Percentiles rank a stretch among this genome's conserved stretches.
These are phyloP conservation scores for Thymelicus lineola DNA, from an alignment of 2,888 invertebrate genomes.

Conservation along the genomic window DNA sequence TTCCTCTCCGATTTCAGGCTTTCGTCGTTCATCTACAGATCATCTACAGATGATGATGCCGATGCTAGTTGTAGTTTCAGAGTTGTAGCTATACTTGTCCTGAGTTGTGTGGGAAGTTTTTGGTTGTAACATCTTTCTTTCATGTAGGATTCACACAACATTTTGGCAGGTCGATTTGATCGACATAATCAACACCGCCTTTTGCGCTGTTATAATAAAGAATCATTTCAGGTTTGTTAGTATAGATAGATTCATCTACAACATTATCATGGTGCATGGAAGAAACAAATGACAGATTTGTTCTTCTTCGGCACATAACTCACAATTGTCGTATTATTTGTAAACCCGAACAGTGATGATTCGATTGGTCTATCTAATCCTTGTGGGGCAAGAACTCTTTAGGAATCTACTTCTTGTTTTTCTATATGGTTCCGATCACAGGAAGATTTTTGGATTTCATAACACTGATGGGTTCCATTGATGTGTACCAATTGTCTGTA, in stretches of 20 bases:
- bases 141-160: neutral
- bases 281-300: neutral
- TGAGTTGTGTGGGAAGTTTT: neutral
- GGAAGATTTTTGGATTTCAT: too few relatives aligned
- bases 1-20: neutral
- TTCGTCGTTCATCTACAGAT: too few relatives aligned
- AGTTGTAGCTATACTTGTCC: neutral
- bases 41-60: neutral
- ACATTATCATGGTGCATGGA: neutral
- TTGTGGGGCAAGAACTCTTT: too few relatives aligned
- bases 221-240: neutral
- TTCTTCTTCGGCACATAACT: constrained; percentile 4
- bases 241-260: neutral
- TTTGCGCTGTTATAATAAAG: neutral
- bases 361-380: too few relatives aligned
- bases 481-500: too few relatives aligned
- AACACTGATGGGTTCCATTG: too few relatives aligned
- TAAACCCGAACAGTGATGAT: neutral
- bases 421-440: too few relatives aligned
- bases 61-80: neutral
- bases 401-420: too few relatives aligned
- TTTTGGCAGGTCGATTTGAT: neutral
- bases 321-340: neutral
- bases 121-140: neutral
- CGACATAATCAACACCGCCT: neutral